Conservation (phyloP, 2,113 vertebrate genomes). For the Ranitomeya imitator region DNA sequence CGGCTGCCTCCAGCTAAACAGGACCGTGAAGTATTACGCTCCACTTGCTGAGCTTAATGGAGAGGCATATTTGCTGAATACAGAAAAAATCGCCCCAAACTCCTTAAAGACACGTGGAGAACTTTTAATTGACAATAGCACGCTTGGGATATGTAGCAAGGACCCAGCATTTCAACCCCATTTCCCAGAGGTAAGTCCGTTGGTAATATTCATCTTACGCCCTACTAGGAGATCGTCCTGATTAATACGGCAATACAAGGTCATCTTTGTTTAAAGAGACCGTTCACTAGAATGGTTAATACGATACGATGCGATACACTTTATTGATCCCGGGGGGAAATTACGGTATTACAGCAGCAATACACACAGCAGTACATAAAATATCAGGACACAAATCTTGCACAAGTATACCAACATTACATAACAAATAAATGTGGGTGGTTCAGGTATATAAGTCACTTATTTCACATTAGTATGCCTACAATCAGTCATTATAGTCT, state of each 20-base stretch:
- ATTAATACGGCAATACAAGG: background rate
- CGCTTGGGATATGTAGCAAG: constrained; percentile 76
- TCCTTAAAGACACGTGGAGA: constrained; percentile 62
- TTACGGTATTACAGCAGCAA: no score
- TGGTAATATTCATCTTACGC: background rate
- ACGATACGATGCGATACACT: no score
- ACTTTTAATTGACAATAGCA: constrained; percentile 61
- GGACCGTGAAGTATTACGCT: constrained; percentile 66
- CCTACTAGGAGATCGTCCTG: background rate
- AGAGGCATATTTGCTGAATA: constrained; percentile 59
- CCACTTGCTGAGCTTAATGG: constrained; percentile 60
- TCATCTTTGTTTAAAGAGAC: background rate
- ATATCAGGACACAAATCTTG: no score
- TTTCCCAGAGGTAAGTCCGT: constrained; percentile 84
- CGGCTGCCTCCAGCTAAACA: constrained; percentile 84
- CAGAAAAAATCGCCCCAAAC: constrained; percentile 57
- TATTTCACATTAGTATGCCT: no score
- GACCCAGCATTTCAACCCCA: constrained; percentile 88
- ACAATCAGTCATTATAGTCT: no score
- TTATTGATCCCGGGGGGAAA: no score
- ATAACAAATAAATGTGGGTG: no score
- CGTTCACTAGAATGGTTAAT: no score
- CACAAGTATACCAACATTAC: no score
- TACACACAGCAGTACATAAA: no score
- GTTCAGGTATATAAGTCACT: no score